A percentile compares a stretch with the other conserved stretches of the same genome.
These are phyloP conservation scores for Centroberyx gerrardi DNA, from an alignment of 2,797 vertebrate genomes.

Conservation along the genomic window DNA sequence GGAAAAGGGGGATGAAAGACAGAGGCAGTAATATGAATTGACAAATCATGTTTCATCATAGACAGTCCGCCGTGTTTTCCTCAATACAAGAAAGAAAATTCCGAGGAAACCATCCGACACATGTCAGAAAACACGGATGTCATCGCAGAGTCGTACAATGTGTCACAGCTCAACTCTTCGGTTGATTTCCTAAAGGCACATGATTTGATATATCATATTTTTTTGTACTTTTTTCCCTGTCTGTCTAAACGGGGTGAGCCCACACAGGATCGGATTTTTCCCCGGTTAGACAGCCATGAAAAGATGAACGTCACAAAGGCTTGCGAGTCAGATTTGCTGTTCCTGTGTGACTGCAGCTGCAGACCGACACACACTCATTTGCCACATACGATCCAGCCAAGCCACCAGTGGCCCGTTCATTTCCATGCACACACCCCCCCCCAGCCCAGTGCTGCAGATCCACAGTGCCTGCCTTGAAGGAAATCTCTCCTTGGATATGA, in stretches of 20 bases:
- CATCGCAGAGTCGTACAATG: conserved; percentile 1
- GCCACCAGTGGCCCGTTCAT: background rate
- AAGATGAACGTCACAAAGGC: conserved; percentile 20
- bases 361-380: conserved; percentile 1
- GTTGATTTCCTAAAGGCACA: conserved; percentile 43
- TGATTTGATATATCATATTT: too few species aligned
- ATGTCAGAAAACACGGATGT: conserved; percentile 22
- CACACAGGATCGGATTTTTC: conserved; percentile 1
- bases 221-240: conserved; percentile 6
- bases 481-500: conserved; percentile 41
- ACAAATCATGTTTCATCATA: conserved; percentile 37
- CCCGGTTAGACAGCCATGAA: conserved; percentile 36
- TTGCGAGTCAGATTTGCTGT: conserved; percentile 22
- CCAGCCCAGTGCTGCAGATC: background rate
- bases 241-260: conserved; percentile 17
- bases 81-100: background rate
- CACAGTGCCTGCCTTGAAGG: conserved; percentile 1
- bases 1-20: conserved; percentile 24
- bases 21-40: conserved; percentile 20
- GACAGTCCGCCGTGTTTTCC: background rate
- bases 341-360: conserved; percentile 5
- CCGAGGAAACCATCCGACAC: conserved; percentile 18
- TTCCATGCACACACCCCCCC: background rate
- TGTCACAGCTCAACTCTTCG: conserved; percentile 23
- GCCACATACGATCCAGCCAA: background rate